These are phyloP conservation scores for Pristionchus maxplancki DNA, from an alignment of 2,888 invertebrate genomes.

Conservation along the genomic window DNA sequence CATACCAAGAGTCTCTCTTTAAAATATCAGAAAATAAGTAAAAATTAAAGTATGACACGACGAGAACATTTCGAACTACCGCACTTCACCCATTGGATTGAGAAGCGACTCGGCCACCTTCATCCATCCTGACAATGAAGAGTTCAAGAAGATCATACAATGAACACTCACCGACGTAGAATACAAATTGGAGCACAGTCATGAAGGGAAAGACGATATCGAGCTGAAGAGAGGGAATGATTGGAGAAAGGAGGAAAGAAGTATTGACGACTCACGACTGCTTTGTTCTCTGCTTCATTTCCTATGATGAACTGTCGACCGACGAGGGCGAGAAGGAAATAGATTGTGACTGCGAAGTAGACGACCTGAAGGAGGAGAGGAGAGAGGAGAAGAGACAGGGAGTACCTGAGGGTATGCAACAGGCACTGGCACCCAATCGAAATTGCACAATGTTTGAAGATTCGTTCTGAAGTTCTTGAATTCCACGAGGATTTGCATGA, in stretches of 20 bases:
- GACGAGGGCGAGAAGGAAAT: constrained; percentile 63
- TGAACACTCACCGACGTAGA: constrained; percentile 61
- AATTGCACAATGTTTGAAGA: constrained; percentile 62
- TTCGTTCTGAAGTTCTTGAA: constrained; percentile 64
- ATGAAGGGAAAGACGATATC: constrained; percentile 69
- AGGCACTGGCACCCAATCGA: constrained; percentile 64
- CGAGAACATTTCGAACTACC: no score
- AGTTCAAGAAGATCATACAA: no score
- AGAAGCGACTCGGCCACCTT: constrained; percentile 74
- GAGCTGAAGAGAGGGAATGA: constrained; percentile 55
- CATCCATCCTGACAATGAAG: constrained; percentile 57
- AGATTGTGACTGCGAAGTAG: constrained; percentile 64
- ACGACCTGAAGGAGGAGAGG: constrained; percentile 59
- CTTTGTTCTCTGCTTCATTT: constrained; percentile 54
- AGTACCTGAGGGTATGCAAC: constrained; percentile 65
- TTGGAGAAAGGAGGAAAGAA: background rate
- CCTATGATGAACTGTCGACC: constrained; percentile 63
- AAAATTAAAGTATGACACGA: no score
- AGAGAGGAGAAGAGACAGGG: background rate
- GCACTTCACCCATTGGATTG: constrained; percentile 75
- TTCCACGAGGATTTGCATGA: constrained; percentile 53
- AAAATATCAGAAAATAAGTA: no score
- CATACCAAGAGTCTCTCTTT: no score
- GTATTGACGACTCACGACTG: constrained; percentile 36
- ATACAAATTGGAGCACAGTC: constrained; percentile 68